Evolutionary conservation across 2,797 vertebrate genomes (phyloP).

Genomic region (Sebastes steindachneri): DNA sequence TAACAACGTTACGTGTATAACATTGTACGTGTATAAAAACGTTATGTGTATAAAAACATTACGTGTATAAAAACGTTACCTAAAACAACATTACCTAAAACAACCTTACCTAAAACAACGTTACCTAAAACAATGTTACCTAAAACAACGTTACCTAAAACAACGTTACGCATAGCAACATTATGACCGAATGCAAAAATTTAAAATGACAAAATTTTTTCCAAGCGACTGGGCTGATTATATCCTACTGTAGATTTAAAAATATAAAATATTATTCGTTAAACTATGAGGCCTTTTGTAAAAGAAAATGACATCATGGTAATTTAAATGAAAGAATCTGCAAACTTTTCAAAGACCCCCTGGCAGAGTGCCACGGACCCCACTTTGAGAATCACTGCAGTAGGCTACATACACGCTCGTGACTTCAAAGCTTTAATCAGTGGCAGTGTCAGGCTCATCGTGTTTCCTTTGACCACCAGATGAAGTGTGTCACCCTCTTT

Average conservation of each 20-base stretch:
- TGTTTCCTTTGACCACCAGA: slow-evolving; percentile 21
- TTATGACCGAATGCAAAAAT: neutral
- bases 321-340: neutral
- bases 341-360: neutral
- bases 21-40: too few species aligned
- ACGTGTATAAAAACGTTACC: too few species aligned
- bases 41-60: too few species aligned
- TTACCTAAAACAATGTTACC: too few species aligned
- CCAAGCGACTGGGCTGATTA: neutral
- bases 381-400: neutral
- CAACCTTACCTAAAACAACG: too few species aligned
- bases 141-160: too few species aligned
- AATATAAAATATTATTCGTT: neutral
- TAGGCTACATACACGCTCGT: neutral
- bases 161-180: accelerated
- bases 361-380: neutral
- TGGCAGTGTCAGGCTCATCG: slow-evolving; percentile 30
- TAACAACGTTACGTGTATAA: too few species aligned
- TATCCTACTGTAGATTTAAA: neutral
- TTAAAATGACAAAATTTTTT: accelerated
- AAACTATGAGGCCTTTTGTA: neutral
- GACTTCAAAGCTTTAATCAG: slow-evolving; percentile 55
- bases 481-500: slow-evolving; percentile 9
- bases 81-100: too few species aligned
- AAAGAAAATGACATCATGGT: too few species aligned